Evolutionary conservation across 1,140 invertebrate species (phyloP).

Genomic region (Apis mellifera): Amel_HAv3.1 CM009934.2:11153501-11154000

Average conservation of each 20-base stretch:
- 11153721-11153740: neutral
- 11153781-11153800: too few relatives aligned
- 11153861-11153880: neutral
- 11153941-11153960: neutral
- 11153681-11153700: neutral
- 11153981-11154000: too few relatives aligned
- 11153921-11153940: neutral
- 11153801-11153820: neutral
- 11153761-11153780: too few relatives aligned
- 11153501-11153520: constrained; percentile 48
- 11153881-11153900: neutral
- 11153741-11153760: neutral
- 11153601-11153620: neutral
- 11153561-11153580: neutral
- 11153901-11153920: too few relatives aligned
- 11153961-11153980: neutral
- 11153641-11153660: neutral
- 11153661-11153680: neutral
- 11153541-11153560: neutral
- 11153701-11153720: neutral
- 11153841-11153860: neutral
- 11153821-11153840: neutral
- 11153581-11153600: neutral
- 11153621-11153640: too few relatives aligned
- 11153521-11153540: constrained; percentile 32